Conservation (phyloP, 2,888 invertebrate genomes). For the Liopterus haemorrhoidalis region DNA sequence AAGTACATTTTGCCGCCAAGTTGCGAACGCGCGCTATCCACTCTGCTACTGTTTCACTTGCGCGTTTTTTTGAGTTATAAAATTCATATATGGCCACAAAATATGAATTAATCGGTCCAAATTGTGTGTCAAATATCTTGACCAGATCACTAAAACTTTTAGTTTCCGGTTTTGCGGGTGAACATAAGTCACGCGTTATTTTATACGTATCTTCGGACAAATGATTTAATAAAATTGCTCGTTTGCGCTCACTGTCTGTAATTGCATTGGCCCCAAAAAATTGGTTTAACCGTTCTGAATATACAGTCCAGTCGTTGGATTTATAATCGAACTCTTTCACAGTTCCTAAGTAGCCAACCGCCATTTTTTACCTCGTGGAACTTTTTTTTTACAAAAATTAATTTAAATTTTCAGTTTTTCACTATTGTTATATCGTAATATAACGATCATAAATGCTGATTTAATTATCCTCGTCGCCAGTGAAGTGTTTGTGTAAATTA, state of each 20-base stretch:
- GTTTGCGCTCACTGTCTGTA: not conserved
- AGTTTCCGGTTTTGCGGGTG: not conserved
- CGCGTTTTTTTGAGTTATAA: not conserved
- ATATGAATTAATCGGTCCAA: not conserved
- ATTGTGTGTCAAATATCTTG: not conserved
- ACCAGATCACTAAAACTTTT: not conserved
- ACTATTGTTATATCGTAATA: no score
- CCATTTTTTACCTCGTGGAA: not conserved
- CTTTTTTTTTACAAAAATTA: no score
- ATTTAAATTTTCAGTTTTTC: no score
- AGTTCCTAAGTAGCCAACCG: not conserved
- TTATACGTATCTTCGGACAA: not conserved
- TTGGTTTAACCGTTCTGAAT: not conserved
- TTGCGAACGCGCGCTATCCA: not conserved
- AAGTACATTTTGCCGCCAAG: no score
- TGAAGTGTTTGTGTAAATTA: no score
- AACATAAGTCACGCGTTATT: not conserved
- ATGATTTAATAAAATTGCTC: not conserved
- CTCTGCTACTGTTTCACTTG: not conserved
- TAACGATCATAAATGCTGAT: no score
- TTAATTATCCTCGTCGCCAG: no score
- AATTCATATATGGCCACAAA: conserved; percentile 1
- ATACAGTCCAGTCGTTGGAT: not conserved
- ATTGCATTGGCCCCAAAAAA: not conserved
- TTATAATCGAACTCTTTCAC: not conserved